phyloP scores from a whole-genome alignment of 2,888 invertebrate genomes.

The Leptura quadrifasciata region DNA sequence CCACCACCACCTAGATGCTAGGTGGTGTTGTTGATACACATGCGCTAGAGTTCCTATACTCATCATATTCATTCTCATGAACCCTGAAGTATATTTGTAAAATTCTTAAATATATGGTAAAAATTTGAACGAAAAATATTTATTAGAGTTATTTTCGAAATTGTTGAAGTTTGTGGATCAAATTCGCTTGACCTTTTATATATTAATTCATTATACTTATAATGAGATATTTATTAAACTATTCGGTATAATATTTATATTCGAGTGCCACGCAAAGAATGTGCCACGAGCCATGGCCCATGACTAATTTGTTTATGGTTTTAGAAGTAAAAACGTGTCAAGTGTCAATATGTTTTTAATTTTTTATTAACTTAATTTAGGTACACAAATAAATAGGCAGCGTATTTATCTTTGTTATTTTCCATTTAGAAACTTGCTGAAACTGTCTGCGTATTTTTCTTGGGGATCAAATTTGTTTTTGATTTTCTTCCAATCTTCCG shows the following conservation, averaged over 20 bases:
- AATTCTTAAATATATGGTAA: too few relatives aligned
- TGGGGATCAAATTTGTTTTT: constrained; percentile 77
- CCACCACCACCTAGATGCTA: too few relatives aligned
- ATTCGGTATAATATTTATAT: not conserved
- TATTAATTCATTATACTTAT: not conserved
- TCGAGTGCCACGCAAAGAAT: not conserved
- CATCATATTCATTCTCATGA: too few relatives aligned
- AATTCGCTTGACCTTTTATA: not conserved
- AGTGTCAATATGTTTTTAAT: not conserved
- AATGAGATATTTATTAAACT: not conserved
- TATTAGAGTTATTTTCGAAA: too few relatives aligned
- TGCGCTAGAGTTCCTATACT: too few relatives aligned
- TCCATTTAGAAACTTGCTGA: constrained; percentile 51
- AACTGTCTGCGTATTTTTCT: constrained; percentile 47
- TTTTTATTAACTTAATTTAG: not conserved
- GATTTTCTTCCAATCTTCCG: constrained; percentile 67
- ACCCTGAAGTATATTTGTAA: too few relatives aligned
- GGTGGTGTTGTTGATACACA: too few relatives aligned
- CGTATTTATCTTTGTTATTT: constrained; percentile 25
- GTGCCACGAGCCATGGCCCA: not conserved
- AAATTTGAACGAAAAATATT: too few relatives aligned
- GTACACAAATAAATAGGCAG: not conserved
- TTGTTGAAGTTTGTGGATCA: too few relatives aligned
- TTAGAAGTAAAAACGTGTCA: not conserved
- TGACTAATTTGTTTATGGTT: not conserved